Conservation (phyloP, 2,113 vertebrate genomes). For the Physeter macrocephalus region DNA sequence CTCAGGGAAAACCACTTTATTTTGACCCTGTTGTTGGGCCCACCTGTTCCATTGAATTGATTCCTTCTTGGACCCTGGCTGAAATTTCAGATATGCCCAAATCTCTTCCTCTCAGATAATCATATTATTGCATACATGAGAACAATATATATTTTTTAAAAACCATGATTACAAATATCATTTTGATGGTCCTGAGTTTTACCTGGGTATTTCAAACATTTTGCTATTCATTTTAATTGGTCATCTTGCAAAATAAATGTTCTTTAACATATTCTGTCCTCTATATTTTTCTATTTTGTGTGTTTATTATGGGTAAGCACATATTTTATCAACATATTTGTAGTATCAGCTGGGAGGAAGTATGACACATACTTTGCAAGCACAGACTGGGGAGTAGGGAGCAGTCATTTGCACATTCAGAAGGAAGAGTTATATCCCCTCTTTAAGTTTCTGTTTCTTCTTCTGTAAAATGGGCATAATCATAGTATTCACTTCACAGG, state of each 20-base stretch:
- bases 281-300: background rate
- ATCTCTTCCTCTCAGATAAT: background rate
- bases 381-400: fast-evolving
- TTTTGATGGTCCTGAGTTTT: background rate
- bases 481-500: background rate
- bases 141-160: background rate
- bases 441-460: background rate
- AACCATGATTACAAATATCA: background rate
- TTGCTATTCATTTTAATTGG: background rate
- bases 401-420: background rate
- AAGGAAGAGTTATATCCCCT: background rate
- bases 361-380: background rate
- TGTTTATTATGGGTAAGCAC: background rate
- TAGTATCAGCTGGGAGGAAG: background rate
- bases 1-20: background rate
- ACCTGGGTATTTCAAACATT: background rate
- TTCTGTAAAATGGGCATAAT: background rate
- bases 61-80: background rate
- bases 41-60: background rate
- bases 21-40: background rate
- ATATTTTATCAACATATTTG: background rate
- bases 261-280: background rate
- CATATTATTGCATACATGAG: background rate
- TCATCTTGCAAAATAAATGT: background rate
- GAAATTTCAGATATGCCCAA: background rate